Base-by-base conservation (phyloP, 2,797 vertebrate genomes). In the Eutrigla gurnardus region DNA sequence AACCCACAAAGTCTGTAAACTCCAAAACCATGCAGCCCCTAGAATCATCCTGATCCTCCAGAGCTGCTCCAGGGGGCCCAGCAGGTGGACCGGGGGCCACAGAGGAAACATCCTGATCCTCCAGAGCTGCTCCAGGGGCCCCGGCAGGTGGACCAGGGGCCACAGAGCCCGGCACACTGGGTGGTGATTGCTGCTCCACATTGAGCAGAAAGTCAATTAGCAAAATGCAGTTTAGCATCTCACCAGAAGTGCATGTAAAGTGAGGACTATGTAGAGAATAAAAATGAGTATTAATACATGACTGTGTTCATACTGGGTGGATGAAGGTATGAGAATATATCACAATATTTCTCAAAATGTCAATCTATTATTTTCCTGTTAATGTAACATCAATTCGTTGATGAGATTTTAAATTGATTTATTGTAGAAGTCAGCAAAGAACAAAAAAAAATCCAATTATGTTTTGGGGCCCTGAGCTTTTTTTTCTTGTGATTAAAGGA, bases 351-450 rank as follows among this genome's bases (percentile, higher is more conserved):
- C 17, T 62, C 32, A 57, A 75, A 57, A 61, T 62, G n/a, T 60
- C 17, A 79, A 69, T 43, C 25, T 49, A 54, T 65, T 73, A 36
- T 60, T 50, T 49, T 5, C n/a, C 39, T 63, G n/a, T 58, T 18
- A 14, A 17, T 45, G 47, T 17, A 45, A 32, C 43, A 35, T 72
- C 32, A 61, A 45, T 59, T 49, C 40, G 15, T 10, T 39, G 45
- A 65, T 52, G 65, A 10, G 15, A 63, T 52, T 70, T 82, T 37
- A 61, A 25, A 60, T 53, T 37, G 59, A 71, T 73, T 67, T 58
- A 39, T 50, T 65, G 8, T 43, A 3, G 37, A 76, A 65, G 61
- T 73, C 57, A 42, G 50, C 39, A 15, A 7, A 40, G 32, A 45
- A 45, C n/a, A 64, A 15, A 72, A 40, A 35, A 25, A 25, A 25